phyloP scores from a whole-genome alignment of 2,888 invertebrate genomes.

The Hyles lineata region DNA sequence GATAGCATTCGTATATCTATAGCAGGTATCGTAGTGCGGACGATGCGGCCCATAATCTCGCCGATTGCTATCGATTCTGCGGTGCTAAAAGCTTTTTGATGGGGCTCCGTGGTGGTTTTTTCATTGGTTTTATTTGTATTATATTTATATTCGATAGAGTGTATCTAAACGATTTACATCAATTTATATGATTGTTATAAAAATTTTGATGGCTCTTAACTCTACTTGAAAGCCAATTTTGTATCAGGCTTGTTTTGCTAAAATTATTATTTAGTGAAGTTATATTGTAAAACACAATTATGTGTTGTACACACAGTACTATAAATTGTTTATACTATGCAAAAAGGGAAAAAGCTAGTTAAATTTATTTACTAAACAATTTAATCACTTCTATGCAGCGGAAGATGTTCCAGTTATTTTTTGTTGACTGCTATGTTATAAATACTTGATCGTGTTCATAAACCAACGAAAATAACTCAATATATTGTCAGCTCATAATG shows the following conservation, averaged over 20 bases:
- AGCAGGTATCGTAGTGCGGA: constrained; percentile 11
- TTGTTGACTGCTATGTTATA: no score
- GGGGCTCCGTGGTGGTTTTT: not conserved
- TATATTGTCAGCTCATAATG: no score
- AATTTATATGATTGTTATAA: not conserved
- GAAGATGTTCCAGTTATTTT: no score
- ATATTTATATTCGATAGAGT: not conserved
- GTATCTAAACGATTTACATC: not conserved
- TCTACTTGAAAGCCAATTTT: not conserved
- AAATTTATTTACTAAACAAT: not conserved
- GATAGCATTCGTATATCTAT: constrained; percentile 26
- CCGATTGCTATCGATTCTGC: constrained; percentile 59
- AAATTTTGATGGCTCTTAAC: not conserved
- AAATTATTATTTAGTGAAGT: not conserved
- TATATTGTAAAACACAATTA: not conserved
- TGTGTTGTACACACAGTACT: not conserved
- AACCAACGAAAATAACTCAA: no score
- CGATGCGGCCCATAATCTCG: constrained; percentile 57
- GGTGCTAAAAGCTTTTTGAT: constrained; percentile 21
- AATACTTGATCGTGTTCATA: no score
- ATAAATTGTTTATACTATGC: no score
- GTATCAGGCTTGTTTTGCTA: not conserved
- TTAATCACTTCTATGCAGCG: not conserved
- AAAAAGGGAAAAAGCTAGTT: no score
- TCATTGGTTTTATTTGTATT: not conserved